Conservation (phyloP, 2,113 vertebrate genomes). For the Panthera tigris region DNA sequence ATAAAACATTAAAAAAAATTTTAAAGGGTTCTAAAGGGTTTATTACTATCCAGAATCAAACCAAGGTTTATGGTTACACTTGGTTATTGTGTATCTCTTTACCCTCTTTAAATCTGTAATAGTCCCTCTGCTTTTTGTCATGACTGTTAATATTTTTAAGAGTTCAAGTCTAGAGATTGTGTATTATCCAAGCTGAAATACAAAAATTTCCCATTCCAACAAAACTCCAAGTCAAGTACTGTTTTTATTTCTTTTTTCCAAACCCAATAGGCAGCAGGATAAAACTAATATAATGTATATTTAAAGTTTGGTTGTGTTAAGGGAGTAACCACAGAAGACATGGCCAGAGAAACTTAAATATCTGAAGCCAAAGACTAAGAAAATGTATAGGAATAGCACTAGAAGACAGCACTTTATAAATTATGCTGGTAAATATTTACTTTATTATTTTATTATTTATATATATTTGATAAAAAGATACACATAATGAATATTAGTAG, state of each 20-base stretch:
- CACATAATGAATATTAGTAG: background rate
- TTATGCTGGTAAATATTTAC: background rate
- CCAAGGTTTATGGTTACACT: background rate
- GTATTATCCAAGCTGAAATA: constrained; percentile 24
- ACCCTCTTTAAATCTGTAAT: background rate
- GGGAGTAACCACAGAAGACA: background rate
- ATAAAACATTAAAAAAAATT: no score
- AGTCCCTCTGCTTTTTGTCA: background rate
- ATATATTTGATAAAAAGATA: background rate
- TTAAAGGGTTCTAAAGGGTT: background rate
- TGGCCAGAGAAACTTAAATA: background rate
- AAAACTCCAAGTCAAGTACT: constrained; percentile 23
- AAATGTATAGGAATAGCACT: background rate
- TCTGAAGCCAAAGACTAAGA: background rate
- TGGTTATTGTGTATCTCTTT: background rate
- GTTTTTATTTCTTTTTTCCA: constrained; percentile 11
- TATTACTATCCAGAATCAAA: background rate
- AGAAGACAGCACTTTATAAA: background rate
- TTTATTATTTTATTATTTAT: background rate
- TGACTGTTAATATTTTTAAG: background rate
- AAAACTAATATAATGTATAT: background rate
- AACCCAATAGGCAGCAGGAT: background rate
- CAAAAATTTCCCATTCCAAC: background rate
- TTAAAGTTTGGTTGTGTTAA: background rate
- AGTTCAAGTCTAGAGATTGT: background rate